Conservation (phyloP, 1,140 invertebrate genomes). For the Reticulitermes speratus region DNA sequence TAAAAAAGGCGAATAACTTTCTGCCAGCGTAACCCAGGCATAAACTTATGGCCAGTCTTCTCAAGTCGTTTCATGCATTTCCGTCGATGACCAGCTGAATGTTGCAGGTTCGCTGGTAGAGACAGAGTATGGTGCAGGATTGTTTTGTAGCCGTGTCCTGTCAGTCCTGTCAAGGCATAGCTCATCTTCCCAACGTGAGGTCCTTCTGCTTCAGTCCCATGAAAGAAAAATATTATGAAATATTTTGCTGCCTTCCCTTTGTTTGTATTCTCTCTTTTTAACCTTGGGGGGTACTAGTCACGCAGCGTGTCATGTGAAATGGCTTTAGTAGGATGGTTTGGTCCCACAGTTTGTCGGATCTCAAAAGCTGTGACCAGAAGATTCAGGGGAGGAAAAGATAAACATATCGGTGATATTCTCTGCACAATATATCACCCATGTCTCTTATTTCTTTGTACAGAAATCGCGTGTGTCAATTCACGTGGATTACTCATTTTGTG, state of each 20-base stretch:
- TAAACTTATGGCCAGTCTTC: neutral
- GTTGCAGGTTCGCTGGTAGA: no score
- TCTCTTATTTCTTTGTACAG: neutral
- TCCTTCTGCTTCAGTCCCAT: neutral
- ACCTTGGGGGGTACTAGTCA: neutral
- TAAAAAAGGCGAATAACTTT: no score
- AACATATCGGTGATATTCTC: neutral
- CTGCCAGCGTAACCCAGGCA: neutral
- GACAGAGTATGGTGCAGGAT: no score
- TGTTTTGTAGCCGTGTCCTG: neutral
- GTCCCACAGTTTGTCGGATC: neutral
- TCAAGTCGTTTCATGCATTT: neutral
- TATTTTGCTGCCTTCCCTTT: neutral
- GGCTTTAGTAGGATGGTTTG: neutral
- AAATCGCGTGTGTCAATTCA: neutral
- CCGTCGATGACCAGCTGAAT: neutral
- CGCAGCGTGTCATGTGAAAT: neutral
- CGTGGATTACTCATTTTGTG: neutral
- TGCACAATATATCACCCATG: neutral
- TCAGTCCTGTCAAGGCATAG: neutral
- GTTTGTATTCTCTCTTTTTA: neutral
- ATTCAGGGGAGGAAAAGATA: neutral
- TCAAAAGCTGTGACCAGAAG: neutral
- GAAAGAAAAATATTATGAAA: neutral
- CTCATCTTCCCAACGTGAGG: neutral